A percentile compares a stretch with the other conserved stretches of the same genome.
These are phyloP conservation scores for Orthosia cruda DNA, from an alignment of 2,888 invertebrate species.

Conservation along the genomic window DNA sequence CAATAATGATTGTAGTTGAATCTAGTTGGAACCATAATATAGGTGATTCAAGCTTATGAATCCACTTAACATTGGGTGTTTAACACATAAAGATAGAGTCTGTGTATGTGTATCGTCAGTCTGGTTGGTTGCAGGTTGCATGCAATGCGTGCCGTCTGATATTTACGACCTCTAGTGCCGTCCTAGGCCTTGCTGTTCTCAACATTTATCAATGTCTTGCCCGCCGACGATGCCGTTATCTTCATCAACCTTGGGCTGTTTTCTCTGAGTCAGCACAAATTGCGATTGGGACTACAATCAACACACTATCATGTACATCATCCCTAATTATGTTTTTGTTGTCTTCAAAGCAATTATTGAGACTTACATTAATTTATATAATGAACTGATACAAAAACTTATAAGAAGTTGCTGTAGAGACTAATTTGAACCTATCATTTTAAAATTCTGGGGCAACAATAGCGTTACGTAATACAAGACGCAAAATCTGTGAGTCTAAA, in stretches of 20 bases:
- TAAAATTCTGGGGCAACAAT: constrained; percentile 13
- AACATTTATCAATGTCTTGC: constrained; percentile 32
- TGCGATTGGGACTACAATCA: neutral
- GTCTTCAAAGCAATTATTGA: neutral
- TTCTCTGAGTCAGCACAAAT: neutral
- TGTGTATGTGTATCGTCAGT: neutral
- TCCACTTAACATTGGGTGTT: too few relatives aligned
- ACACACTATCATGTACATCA: neutral
- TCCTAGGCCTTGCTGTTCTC: constrained; percentile 22
- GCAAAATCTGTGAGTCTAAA: constrained; percentile 42
- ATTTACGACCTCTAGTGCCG: constrained; percentile 5
- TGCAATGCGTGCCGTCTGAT: constrained; percentile 9
- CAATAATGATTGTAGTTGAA: too few relatives aligned
- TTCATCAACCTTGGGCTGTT: neutral
- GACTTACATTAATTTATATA: constrained; percentile 1
- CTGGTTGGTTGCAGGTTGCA: constrained; percentile 10
- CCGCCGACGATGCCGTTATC: constrained; percentile 6
- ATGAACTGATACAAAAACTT: constrained; percentile 11
- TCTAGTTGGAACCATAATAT: too few relatives aligned
- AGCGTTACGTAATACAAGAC: constrained; percentile 29
- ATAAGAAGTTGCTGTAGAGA: neutral
- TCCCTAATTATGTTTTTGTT: neutral
- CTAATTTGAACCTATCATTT: neutral
- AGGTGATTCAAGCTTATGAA: too few relatives aligned
- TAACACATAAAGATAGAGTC: too few relatives aligned